Conservation (phyloP, 2,113 vertebrate genomes). For the Platichthys flesus region DNA sequence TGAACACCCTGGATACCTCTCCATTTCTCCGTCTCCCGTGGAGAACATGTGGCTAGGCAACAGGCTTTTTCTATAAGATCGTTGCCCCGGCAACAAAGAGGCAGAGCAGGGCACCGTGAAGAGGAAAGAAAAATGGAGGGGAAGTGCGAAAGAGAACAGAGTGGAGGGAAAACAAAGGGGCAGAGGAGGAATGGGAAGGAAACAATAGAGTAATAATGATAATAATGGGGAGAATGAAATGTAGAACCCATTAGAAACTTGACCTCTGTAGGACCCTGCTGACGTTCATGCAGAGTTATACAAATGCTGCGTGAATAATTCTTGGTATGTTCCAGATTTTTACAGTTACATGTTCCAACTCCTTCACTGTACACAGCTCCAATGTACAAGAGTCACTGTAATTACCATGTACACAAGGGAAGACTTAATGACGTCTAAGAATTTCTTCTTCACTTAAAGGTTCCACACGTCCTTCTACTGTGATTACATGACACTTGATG, state of each 20-base stretch:
- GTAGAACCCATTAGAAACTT: conserved; percentile 1
- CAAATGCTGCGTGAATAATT: background rate
- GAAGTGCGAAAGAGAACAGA: conserved; percentile 26
- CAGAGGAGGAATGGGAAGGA: background rate
- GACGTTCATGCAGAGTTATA: background rate
- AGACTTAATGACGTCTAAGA: background rate
- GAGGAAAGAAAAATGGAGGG: conserved; percentile 22
- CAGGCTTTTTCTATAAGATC: conserved; percentile 70
- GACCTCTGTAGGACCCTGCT: background rate
- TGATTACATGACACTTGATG: conserved; percentile 2
- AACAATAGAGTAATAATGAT: conserved; percentile 4
- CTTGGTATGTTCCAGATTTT: background rate
- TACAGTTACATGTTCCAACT: background rate
- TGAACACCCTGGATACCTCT: conserved; percentile 25
- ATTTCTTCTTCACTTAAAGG: background rate
- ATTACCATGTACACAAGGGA: background rate
- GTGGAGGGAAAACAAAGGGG: background rate
- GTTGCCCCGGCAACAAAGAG: conserved; percentile 73
- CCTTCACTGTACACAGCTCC: background rate
- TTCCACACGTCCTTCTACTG: background rate
- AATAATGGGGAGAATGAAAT: background rate
- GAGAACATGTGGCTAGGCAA: conserved; percentile 72
- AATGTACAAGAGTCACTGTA: background rate
- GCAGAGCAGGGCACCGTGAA: conserved; percentile 53
- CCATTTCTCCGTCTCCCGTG: conserved; percentile 14